These are phyloP conservation scores for Ochotona princeps DNA, from an alignment of 2,113 vertebrate species.

Conservation along the genomic window DNA sequence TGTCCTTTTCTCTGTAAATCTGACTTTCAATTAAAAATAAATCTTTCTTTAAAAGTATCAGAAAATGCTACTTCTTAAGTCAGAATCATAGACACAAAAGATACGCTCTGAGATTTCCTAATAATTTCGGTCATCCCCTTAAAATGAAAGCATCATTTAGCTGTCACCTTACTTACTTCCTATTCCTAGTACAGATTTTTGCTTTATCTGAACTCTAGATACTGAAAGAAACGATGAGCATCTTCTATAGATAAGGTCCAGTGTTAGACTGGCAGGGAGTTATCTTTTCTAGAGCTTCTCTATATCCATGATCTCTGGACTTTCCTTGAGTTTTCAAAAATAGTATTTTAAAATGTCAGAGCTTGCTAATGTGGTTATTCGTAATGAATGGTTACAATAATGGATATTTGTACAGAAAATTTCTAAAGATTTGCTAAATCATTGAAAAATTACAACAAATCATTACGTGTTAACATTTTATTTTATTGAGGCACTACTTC, in stretches of 20 bases:
- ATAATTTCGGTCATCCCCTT: neutral
- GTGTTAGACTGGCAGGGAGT: neutral
- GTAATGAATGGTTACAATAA: neutral
- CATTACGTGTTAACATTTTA: slow-evolving; percentile 6
- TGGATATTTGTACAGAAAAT: slow-evolving; percentile 11
- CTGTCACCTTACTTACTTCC: neutral
- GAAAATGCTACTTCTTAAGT: slow-evolving; percentile 21
- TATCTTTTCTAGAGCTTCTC: slow-evolving; percentile 3
- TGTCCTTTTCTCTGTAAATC: too few relatives aligned
- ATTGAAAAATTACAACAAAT: slow-evolving; percentile 13
- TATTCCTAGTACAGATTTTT: neutral
- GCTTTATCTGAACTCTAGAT: slow-evolving; percentile 10
- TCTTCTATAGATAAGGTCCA: neutral
- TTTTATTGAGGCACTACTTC: slow-evolving; percentile 22
- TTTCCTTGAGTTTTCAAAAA: neutral
- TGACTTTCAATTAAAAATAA: too few relatives aligned
- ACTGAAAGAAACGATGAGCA: neutral
- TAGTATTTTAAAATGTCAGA: neutral
- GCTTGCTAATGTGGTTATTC: neutral
- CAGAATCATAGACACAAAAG: neutral
- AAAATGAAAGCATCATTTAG: neutral
- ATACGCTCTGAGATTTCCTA: neutral
- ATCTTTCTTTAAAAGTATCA: neutral
- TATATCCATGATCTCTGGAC: neutral
- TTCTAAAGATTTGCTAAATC: neutral